Evolutionary conservation across 1,140 invertebrate species (phyloP), one percentile per base, ranked within the genome.

Genomic region (Plodia interpunctella): DNA sequence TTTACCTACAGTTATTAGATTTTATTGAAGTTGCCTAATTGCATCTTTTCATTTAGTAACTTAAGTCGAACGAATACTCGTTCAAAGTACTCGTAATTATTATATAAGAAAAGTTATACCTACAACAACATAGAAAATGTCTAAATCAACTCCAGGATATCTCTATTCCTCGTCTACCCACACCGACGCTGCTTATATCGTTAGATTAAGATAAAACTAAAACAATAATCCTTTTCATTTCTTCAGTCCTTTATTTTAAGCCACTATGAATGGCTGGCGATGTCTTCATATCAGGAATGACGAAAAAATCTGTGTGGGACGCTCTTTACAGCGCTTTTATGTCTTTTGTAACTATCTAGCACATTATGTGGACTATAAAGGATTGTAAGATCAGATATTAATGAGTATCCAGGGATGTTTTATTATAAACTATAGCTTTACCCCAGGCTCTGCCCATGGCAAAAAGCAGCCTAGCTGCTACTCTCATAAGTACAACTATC

Each of bases 201-300:
- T 80, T 80, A 82, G 83, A 86, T 86, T 85, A 75, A 83, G 83
- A 86, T 86, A 83, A 80, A 83, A 88, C 74, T 86, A 86, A 88
- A 88, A 88, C 86, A 88, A 88, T 88, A 86, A 88, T 87, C 83
- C 80, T 86, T 86, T 87, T 85, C 81, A 86, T 83, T 83, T 71
- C 56, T 64, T 60, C 63, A 73, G 62, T 78, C 73, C 69, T 83
- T 86, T 88, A 83, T 84, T 87, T 83, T 67, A 80, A 81, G 65
- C 28, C 67, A 66, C 57, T 73, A 74, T 80, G 82, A 83, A 87
- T 79, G 57, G 68, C 72, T 74, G 69, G 28, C 63, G 62, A 75
- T 68, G 70, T 78, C 79, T 78, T 69, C 66, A 74, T 75, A 68
- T 72, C 60, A 54, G 49, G 55, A 49, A 55, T 64, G 65, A 65